Conservation (phyloP, 2,888 invertebrate genomes). For the Thera obeliscata region DNA sequence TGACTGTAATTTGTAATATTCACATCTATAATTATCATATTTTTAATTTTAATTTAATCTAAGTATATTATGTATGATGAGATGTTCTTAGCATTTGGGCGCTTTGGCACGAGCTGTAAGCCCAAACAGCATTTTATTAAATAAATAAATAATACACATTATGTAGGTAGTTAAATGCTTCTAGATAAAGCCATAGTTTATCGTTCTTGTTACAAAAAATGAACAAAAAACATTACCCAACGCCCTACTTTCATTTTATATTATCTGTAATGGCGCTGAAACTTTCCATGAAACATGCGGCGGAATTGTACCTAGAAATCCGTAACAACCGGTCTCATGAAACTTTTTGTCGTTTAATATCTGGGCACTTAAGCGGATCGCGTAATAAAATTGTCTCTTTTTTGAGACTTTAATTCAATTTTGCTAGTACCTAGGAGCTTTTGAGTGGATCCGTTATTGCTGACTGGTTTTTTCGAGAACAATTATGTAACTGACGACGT, state of each 20-base stretch:
- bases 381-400: constrained; percentile 33
- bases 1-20: too few species aligned
- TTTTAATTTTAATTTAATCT: too few species aligned
- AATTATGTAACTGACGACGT: not conserved
- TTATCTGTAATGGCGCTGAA: constrained; percentile 32
- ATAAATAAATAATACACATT: too few species aligned
- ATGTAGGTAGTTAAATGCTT: too few species aligned
- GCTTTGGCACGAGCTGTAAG: too few species aligned
- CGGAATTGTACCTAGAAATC: constrained; percentile 37
- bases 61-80: too few species aligned
- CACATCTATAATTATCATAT: too few species aligned
- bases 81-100: too few species aligned
- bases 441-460: constrained; percentile 6
- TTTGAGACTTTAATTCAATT: constrained; percentile 29
- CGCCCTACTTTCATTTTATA: constrained; percentile 25
- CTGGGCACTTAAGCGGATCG: constrained; percentile 40
- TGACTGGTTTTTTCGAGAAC: not conserved
- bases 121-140: too few species aligned
- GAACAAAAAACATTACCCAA: constrained; percentile 9
- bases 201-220: not conserved
- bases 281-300: constrained; percentile 40
- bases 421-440: constrained; percentile 8
- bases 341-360: constrained; percentile 45
- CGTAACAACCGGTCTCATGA: constrained; percentile 36
- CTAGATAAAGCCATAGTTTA: too few species aligned